Conservation (phyloP, 2,888 invertebrate species). For the Eutolmus rufibarbis region DNA sequence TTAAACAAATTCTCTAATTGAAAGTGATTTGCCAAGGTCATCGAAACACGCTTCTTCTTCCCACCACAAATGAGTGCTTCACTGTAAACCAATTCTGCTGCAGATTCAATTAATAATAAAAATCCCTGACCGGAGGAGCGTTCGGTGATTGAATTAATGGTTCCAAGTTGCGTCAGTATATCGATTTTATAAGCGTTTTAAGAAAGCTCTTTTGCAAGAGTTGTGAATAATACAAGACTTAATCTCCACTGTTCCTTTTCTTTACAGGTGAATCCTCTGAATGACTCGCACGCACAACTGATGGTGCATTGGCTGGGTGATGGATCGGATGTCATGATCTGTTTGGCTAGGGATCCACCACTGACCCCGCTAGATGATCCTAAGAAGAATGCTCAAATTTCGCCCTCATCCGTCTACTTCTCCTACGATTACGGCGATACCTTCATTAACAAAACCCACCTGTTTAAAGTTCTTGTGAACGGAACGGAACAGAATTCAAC, state of each 20-base stretch:
- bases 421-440: constrained; percentile 87
- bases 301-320: constrained; percentile 94
- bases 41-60: not conserved
- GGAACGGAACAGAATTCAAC: constrained; percentile 70
- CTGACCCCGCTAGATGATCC: constrained; percentile 57
- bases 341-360: constrained; percentile 78
- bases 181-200: not conserved
- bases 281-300: constrained; percentile 87
- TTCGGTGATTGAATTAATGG: not conserved
- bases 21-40: not conserved
- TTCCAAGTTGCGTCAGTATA: not conserved
- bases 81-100: not conserved
- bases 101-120: not conserved
- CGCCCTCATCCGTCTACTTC: constrained; percentile 74
- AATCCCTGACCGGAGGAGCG: not conserved
- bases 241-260: not conserved
- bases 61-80: not conserved
- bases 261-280: constrained; percentile 76
- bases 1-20: not conserved
- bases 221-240: not conserved
- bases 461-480: constrained; percentile 68
- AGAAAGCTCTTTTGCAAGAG: not conserved
- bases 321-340: constrained; percentile 85
- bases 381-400: constrained; percentile 69
- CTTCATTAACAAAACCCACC: constrained; percentile 77